phyloP scores from a whole-genome alignment of 2,888 invertebrate species.

The Tridacna crocea region DNA sequence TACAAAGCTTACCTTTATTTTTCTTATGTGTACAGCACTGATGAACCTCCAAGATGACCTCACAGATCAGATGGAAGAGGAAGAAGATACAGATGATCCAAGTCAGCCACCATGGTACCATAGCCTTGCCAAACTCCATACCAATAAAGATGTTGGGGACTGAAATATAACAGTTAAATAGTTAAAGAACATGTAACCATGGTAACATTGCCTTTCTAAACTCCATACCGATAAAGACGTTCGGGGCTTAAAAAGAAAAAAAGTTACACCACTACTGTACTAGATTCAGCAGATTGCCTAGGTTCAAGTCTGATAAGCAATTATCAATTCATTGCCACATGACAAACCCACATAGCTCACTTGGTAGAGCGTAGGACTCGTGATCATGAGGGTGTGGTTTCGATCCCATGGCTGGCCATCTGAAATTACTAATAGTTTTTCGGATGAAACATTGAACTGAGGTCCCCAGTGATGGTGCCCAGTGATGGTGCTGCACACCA shows the following conservation, averaged over 20 bases:
- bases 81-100: slow-evolving; percentile 96
- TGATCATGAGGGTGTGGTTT: too few species aligned
- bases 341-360: too few species aligned
- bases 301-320: too few species aligned
- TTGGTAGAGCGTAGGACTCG: too few species aligned
- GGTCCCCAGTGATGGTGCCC: too few species aligned
- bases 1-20: slow-evolving; percentile 77
- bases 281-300: too few species aligned
- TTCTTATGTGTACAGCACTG: slow-evolving; percentile 83
- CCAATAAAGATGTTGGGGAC: slow-evolving; percentile 97
- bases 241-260: slow-evolving; percentile 89
- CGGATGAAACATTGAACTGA: too few species aligned
- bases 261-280: too few species aligned
- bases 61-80: slow-evolving; percentile 94
- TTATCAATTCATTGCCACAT: too few species aligned
- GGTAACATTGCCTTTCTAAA: slow-evolving; percentile 94
- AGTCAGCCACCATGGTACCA: slow-evolving; percentile 93
- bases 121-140: slow-evolving; percentile 92
- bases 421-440: too few species aligned
- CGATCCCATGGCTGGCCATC: too few species aligned
- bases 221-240: slow-evolving; percentile 96
- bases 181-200: neutral
- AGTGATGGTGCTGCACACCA: too few species aligned
- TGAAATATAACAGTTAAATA: slow-evolving; percentile 84
- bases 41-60: slow-evolving; percentile 88